Percentiles rank a stretch among this genome's conserved stretches.
Conservation (phyloP, 37 sponge, comb jelly and placozoan species). For the Axinella damicornis region DNA sequence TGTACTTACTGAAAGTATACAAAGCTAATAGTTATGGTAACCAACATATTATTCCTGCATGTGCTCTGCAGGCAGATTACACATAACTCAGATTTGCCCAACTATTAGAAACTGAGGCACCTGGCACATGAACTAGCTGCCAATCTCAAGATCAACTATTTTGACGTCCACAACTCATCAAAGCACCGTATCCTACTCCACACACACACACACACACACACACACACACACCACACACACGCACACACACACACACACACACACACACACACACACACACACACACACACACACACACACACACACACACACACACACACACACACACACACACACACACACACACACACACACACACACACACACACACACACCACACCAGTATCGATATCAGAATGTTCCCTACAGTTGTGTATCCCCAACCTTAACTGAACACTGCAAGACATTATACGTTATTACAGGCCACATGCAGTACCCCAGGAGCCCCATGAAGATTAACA, state of each 20-base stretch:
- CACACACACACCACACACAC: too few species aligned
- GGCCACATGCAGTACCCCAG: not conserved
- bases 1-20: too few species aligned
- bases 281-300: too few species aligned
- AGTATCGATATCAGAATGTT: not conserved
- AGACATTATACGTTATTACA: not conserved
- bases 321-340: too few species aligned
- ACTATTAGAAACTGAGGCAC: conserved; percentile 27
- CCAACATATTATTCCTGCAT: too few species aligned
- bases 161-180: conserved; percentile 48
- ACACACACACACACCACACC: too few species aligned
- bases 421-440: not conserved
- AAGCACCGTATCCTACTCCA: conserved; percentile 57
- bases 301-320: too few species aligned
- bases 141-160: conserved; percentile 56
- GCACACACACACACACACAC: too few species aligned
- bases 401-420: not conserved
- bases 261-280: too few species aligned
- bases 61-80: not conserved
- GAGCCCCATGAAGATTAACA: conserved; percentile 9
- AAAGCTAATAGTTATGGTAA: too few species aligned
- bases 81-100: not conserved
- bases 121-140: conserved; percentile 31
- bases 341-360: too few species aligned
- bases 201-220: too few species aligned